A percentile compares a stretch with the other conserved stretches of the same genome.
Conservation (phyloP, 2,888 invertebrate species). For the Nomada fabriciana region DNA sequence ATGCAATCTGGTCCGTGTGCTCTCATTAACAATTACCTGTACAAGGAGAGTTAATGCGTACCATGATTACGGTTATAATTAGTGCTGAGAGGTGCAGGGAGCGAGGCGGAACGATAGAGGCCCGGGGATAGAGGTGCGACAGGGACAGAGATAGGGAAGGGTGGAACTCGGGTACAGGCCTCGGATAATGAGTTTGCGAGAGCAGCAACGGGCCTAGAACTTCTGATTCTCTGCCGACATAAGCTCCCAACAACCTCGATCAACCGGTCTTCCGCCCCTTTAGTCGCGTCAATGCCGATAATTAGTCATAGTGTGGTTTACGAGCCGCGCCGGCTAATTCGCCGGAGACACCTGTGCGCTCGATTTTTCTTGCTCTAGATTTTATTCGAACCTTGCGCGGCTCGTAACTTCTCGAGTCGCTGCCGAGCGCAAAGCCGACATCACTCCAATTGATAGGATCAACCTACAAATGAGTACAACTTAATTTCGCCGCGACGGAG, state of each 20-base stretch:
- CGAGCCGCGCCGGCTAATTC: slow-evolving; percentile 56
- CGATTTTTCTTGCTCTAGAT: slow-evolving; percentile 22
- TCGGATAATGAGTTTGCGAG: slow-evolving; percentile 72
- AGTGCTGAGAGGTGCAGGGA: slow-evolving; percentile 59
- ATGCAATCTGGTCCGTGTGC: slow-evolving; percentile 72
- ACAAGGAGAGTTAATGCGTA: slow-evolving; percentile 75
- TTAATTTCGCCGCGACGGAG: slow-evolving; percentile 19
- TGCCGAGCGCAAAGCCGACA: slow-evolving; percentile 4
- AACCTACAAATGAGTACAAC: slow-evolving; percentile 42
- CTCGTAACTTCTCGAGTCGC: neutral
- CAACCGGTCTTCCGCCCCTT: slow-evolving; percentile 57
- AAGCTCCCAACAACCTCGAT: slow-evolving; percentile 43
- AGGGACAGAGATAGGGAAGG: slow-evolving; percentile 35
- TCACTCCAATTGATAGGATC: slow-evolving; percentile 29
- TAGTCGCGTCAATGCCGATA: slow-evolving; percentile 62
- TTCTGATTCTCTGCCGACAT: slow-evolving; percentile 41
- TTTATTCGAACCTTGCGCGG: neutral
- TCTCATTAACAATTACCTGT: slow-evolving; percentile 77
- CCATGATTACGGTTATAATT: slow-evolving; percentile 78
- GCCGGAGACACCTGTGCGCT: slow-evolving; percentile 29
- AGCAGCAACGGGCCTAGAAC: slow-evolving; percentile 58
- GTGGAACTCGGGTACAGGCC: slow-evolving; percentile 50
- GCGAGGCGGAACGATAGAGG: slow-evolving; percentile 7
- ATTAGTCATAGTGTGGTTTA: slow-evolving; percentile 66
- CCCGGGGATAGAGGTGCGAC: slow-evolving; percentile 26